Conservation (phyloP, 2,888 invertebrate species). For the Choristoneura rosaceana region DNA sequence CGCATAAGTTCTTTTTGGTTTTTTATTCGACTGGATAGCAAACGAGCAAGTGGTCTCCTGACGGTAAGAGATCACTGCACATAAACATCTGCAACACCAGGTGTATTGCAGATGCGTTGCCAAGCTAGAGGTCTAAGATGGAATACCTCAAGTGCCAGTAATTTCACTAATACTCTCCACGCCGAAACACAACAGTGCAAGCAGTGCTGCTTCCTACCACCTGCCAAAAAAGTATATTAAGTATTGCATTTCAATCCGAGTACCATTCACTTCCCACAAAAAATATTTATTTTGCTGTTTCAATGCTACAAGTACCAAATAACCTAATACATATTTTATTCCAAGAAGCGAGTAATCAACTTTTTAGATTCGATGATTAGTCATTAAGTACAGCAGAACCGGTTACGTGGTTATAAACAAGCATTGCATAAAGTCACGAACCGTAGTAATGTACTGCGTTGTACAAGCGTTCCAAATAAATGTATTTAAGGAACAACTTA, state of each 20-base stretch:
- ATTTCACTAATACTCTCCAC: no score
- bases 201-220: no score
- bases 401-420: constrained; percentile 13
- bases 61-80: no score
- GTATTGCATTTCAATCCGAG: neutral
- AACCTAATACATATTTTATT: neutral
- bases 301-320: constrained; percentile 1
- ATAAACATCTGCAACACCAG: no score
- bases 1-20: no score
- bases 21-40: no score
- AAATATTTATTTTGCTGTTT: neutral
- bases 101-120: no score
- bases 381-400: constrained; percentile 23
- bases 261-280: neutral
- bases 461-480: constrained; percentile 20
- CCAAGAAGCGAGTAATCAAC: neutral
- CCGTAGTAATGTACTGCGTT: neutral
- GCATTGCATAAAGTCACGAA: constrained; percentile 33
- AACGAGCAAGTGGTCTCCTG: no score
- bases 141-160: no score
- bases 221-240: no score
- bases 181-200: no score
- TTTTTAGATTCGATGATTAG: constrained; percentile 16
- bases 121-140: no score
- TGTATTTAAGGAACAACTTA: constrained; percentile 13